Base-by-base conservation (phyloP, 2,113 vertebrate genomes). In the Hassar affinis region DNA sequence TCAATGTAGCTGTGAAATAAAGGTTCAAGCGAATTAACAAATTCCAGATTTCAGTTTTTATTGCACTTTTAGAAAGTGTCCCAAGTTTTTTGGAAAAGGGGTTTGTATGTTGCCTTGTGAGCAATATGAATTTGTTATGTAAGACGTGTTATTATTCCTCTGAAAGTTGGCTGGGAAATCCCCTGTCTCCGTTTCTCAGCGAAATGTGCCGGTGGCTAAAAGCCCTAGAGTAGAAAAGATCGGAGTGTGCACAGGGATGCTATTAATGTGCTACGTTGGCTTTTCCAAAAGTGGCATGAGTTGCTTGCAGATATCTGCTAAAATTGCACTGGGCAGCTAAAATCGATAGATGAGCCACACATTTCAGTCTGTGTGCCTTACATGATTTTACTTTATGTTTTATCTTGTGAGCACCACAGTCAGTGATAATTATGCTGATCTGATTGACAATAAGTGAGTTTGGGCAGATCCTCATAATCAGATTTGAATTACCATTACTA, bases 161-260 rank as follows among this genome's bases (percentile, higher is more conserved):
- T 76, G 51, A 76, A 35, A 22, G 51, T 76, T 25, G 51, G 51
- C 25, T 75, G 47, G 47, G 47, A 52, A 75, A 75, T 75, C 52
- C 47, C 72, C 71, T 30, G 71, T 49, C 71, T 54, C 8, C 1
- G 22, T 76, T 52, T 56, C 51, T 77, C 10, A 38, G 30, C 54
- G 47, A 76, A 76, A 76, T 54, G 74, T 77, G 74, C 74, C 69
- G 2, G 10, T 38, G 74, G 74, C 30, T 76, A 77, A 56, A 77
- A 77, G 38, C 51, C 30, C 51, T 56, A 38, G 74, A 77, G 74
- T 6, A 77, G 20, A 56, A 77, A 77, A 51, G 30, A 35, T 54
- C 8, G 30, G 7, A 51, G 45, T 54, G 47, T 54, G 49, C 27
- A 30, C 72, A 33, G 27, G 47, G 17, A 33, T 33, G 3, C 45